Percentiles rank a stretch among this genome's conserved stretches.
Evolutionary conservation across 2,888 invertebrate species (phyloP).

Genomic region (Drosophila maculinotata): DNA sequence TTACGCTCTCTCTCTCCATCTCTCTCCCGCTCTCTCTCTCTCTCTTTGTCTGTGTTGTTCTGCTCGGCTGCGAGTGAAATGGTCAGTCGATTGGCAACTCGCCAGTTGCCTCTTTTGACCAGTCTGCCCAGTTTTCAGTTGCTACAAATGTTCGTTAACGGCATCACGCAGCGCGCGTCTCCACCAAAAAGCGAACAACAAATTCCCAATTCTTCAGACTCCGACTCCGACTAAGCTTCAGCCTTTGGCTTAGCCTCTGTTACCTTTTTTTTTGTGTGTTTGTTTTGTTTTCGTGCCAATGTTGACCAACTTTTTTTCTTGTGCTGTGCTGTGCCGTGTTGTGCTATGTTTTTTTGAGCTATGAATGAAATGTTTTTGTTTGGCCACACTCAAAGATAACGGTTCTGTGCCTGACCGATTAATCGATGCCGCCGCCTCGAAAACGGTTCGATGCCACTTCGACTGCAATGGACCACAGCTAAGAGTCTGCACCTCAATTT

Average conservation of each 20-base stretch:
- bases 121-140: constrained; percentile 67
- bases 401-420: constrained; percentile 51
- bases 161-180: constrained; percentile 67
- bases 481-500: not conserved
- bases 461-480: constrained; percentile 8
- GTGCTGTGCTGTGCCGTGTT: constrained; percentile 17
- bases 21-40: not conserved
- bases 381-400: constrained; percentile 40
- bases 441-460: constrained; percentile 10
- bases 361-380: constrained; percentile 52
- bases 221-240: too few species aligned
- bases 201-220: constrained; percentile 48
- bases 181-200: constrained; percentile 19
- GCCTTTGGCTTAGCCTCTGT: constrained; percentile 15
- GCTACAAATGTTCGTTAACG: constrained; percentile 78
- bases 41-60: constrained; percentile 39
- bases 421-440: constrained; percentile 31
- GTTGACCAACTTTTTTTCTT: constrained; percentile 51
- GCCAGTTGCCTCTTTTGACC: constrained; percentile 59
- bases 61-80: constrained; percentile 72
- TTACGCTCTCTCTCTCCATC: constrained; percentile 3
- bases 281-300: constrained; percentile 6
- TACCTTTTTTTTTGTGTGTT: constrained; percentile 18
- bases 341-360: constrained; percentile 26
- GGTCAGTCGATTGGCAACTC: constrained; percentile 77